Conservation (phyloP, 2,888 invertebrate species). For the Camptogramma bilineatum region DNA sequence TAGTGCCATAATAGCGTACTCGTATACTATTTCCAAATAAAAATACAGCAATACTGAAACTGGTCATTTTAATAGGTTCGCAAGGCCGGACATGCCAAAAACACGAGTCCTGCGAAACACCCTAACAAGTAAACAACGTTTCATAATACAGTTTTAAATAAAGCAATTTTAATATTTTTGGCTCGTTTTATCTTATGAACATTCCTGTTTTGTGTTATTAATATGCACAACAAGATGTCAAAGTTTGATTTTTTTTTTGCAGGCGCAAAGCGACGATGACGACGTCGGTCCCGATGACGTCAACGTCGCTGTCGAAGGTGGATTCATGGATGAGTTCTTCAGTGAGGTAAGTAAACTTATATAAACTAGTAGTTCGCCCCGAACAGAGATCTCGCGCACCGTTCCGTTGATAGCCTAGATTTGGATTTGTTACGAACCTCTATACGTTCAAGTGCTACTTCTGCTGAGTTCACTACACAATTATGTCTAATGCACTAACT, state of each 20-base stretch:
- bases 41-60: too few relatives aligned
- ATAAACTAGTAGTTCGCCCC: neutral
- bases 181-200: conserved; percentile 21
- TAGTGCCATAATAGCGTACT: too few relatives aligned
- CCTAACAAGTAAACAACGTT: conserved; percentile 19
- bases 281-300: conserved; percentile 98
- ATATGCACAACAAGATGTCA: conserved; percentile 17
- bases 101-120: too few relatives aligned
- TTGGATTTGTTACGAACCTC: too few relatives aligned
- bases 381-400: too few relatives aligned
- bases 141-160: conserved; percentile 2
- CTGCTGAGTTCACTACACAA: too few relatives aligned
- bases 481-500: too few relatives aligned
- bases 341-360: conserved; percentile 90
- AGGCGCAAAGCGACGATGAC: conserved; percentile 99
- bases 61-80: too few relatives aligned
- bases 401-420: too few relatives aligned
- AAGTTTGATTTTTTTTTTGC: conserved; percentile 49
- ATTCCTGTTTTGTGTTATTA: conserved; percentile 2
- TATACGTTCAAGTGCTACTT: too few relatives aligned
- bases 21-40: too few relatives aligned
- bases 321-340: conserved; percentile 99
- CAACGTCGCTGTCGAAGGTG: conserved; percentile 97
- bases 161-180: conserved; percentile 18
- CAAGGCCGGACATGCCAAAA: too few relatives aligned